Conservation (phyloP, 2,888 invertebrate species). For the Phymatocera aterrima region DNA sequence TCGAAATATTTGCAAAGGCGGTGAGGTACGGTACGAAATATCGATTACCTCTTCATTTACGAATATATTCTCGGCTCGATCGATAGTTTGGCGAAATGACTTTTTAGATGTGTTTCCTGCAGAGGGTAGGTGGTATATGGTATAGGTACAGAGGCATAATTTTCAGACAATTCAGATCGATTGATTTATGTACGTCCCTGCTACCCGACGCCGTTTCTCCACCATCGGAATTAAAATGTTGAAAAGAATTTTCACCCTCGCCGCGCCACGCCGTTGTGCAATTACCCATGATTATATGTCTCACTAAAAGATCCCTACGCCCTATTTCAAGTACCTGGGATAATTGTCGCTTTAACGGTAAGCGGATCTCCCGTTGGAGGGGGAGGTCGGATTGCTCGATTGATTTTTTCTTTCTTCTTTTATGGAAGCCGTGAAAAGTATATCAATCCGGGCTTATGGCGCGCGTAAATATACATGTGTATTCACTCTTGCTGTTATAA, state of each 20-base stretch:
- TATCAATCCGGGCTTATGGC: too few species aligned
- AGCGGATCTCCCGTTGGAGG: not conserved
- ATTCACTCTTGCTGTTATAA: too few species aligned
- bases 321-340: not conserved
- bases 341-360: constrained; percentile 16
- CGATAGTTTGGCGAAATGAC: too few species aligned
- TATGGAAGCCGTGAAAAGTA: too few species aligned
- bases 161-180: not conserved
- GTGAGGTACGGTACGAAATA: too few species aligned
- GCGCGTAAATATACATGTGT: too few species aligned
- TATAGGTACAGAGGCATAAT: not conserved
- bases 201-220: not conserved
- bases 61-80: too few species aligned
- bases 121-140: not conserved
- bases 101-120: too few species aligned
- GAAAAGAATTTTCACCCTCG: not conserved
- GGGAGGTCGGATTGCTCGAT: not conserved
- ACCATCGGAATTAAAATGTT: not conserved
- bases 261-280: not conserved
- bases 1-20: too few species aligned
- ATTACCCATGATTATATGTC: constrained; percentile 21
- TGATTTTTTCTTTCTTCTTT: not conserved
- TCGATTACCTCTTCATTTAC: too few species aligned
- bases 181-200: not conserved
- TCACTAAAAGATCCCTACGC: not conserved